Conservation (phyloP, 2,888 invertebrate genomes). For the Idaea straminata region DNA sequence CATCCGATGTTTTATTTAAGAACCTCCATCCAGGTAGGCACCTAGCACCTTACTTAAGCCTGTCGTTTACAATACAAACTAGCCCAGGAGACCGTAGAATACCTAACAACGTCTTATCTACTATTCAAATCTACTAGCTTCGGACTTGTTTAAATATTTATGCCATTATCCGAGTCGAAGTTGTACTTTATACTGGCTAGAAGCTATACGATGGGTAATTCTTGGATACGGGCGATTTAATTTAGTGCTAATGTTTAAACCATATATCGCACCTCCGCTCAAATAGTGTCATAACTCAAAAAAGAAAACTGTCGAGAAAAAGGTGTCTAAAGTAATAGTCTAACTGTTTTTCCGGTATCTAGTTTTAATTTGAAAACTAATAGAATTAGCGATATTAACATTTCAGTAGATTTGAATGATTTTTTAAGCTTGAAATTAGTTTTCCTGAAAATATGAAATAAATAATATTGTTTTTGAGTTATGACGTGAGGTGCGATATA, state of each 20-base stretch:
- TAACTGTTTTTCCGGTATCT: no score
- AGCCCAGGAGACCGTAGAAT: slow-evolving; percentile 15
- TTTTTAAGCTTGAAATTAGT: no score
- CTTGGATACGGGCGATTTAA: not conserved
- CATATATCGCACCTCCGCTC: no score
- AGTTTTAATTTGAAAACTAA: no score
- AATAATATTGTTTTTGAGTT: no score
- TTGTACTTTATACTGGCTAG: not conserved
- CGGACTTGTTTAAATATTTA: slow-evolving; percentile 25
- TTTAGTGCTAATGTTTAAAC: not conserved
- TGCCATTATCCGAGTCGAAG: slow-evolving; percentile 17
- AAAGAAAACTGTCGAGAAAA: no score
- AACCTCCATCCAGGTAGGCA: not conserved
- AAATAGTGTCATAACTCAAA: no score
- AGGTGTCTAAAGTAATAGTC: no score
- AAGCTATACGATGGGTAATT: not conserved
- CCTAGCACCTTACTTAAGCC: not conserved
- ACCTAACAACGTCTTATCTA: slow-evolving; percentile 17
- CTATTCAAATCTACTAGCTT: slow-evolving; percentile 23
- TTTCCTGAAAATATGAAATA: no score
- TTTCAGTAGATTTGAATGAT: no score
- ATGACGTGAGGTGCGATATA: no score
- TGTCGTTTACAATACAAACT: slow-evolving; percentile 8
- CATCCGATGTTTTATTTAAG: not conserved
- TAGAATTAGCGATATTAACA: no score